These are phyloP conservation scores for Phymastichus coffea DNA, from an alignment of 1,140 invertebrate species.

Conservation along the genomic window DNA sequence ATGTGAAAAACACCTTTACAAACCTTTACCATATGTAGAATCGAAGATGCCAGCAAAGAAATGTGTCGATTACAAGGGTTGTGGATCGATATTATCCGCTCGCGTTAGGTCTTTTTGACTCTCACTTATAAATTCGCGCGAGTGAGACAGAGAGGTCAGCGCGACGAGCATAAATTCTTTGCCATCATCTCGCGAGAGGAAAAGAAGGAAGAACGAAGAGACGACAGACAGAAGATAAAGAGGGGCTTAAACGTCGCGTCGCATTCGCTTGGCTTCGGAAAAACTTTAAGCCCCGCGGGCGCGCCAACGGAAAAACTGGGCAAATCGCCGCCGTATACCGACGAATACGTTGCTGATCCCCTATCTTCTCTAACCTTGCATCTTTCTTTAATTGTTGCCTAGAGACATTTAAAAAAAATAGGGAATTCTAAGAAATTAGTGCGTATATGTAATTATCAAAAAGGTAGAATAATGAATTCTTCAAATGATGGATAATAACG, in stretches of 20 bases:
- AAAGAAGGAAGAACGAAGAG: neutral
- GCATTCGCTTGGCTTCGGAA: constrained; percentile 1
- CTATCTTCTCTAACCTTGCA: too few relatives aligned
- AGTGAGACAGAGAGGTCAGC: neutral
- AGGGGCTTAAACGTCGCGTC: neutral
- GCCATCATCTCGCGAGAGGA: neutral
- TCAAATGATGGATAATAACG: neutral
- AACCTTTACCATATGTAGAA: too few relatives aligned
- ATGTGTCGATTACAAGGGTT: too few relatives aligned
- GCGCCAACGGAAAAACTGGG: neutral
- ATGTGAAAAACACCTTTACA: too few relatives aligned
- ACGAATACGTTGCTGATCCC: too few relatives aligned
- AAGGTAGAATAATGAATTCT: too few relatives aligned
- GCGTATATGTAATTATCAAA: too few relatives aligned
- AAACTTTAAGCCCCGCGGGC: constrained; percentile 20
- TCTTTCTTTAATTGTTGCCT: too few relatives aligned
- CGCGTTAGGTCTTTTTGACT: neutral
- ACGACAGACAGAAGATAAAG: constrained; percentile 15
- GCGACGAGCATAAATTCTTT: constrained; percentile 11
- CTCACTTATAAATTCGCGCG: neutral
- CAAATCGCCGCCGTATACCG: neutral
- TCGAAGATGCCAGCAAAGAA: too few relatives aligned
- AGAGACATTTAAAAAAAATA: too few relatives aligned
- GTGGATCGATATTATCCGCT: too few relatives aligned
- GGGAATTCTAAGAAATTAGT: too few relatives aligned